phyloP scores from a whole-genome alignment of 2,113 vertebrate genomes.

The Callipepla squamata region DNA sequence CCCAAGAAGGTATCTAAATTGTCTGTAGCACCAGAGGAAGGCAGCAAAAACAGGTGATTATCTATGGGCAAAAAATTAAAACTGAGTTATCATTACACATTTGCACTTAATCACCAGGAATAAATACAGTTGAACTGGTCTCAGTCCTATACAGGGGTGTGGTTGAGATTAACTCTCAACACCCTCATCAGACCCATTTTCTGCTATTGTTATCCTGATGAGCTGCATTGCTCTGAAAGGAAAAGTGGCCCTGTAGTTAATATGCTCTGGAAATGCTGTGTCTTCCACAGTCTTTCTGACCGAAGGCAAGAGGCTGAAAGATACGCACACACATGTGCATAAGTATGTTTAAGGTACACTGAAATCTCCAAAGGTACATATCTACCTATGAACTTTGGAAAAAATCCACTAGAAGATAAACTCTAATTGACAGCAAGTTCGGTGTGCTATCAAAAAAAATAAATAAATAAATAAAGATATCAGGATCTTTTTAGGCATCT shows the following conservation, averaged over 20 bases:
- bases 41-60: neutral
- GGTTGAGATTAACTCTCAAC: neutral
- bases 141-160: neutral
- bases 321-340: fast-evolving
- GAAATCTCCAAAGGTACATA: neutral
- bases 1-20: neutral
- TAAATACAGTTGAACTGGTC: neutral
- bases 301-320: neutral
- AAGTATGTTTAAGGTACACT: neutral
- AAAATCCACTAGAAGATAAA: neutral
- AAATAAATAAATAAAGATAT: neutral
- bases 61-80: neutral
- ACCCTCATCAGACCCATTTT: neutral
- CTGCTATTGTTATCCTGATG: neutral
- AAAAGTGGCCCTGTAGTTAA: neutral
- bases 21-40: neutral
- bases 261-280: neutral
- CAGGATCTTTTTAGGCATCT: neutral
- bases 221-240: neutral
- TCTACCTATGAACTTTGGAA: neutral
- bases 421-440: neutral
- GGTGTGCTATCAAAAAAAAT: neutral
- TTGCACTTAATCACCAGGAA: neutral
- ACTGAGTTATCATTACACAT: neutral
- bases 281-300: neutral